Evolutionary conservation across 2,797 vertebrate genomes (phyloP).

Genomic region (Halcyon leucocephala): DNA sequence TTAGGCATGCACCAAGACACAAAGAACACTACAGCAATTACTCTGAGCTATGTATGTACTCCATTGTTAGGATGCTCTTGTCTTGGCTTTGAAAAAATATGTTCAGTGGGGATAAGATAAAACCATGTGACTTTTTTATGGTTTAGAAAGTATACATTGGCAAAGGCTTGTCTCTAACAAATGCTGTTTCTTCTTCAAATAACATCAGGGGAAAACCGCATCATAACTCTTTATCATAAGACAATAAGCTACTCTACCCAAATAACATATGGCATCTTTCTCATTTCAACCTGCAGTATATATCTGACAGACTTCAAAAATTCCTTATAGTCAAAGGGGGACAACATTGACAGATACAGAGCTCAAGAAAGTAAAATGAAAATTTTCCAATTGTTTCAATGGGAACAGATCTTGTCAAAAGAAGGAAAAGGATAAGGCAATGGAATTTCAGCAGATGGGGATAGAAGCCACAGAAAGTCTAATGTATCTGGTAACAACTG

Average conservation of each 20-base stretch:
- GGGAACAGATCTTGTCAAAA: neutral
- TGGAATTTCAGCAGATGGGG: neutral
- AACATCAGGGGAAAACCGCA: slow-evolving; percentile 7
- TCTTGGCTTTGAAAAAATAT: slow-evolving; percentile 32
- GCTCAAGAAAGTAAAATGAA: slow-evolving; percentile 23
- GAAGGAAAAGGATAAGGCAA: neutral
- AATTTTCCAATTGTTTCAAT: neutral
- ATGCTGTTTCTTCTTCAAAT: slow-evolving; percentile 17
- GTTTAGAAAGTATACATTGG: slow-evolving; percentile 30
- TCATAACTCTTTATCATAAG: neutral
- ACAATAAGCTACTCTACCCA: slow-evolving; percentile 21
- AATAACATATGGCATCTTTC: slow-evolving; percentile 31
- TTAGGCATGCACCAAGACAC: neutral
- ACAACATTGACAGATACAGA: neutral
- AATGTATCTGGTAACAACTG: neutral
- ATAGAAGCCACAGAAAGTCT: neutral
- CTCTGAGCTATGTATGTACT: neutral
- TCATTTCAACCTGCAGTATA: neutral
- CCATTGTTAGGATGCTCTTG: slow-evolving; percentile 2
- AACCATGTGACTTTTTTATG: slow-evolving; percentile 1
- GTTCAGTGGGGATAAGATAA: slow-evolving; percentile 33
- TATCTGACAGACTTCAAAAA: neutral
- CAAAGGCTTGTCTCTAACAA: slow-evolving; percentile 32
- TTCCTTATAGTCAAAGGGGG: neutral
- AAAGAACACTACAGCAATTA: neutral